Conservation (phyloP, 2,797 vertebrate genomes). For the Hephaestus fuliginosus region DNA sequence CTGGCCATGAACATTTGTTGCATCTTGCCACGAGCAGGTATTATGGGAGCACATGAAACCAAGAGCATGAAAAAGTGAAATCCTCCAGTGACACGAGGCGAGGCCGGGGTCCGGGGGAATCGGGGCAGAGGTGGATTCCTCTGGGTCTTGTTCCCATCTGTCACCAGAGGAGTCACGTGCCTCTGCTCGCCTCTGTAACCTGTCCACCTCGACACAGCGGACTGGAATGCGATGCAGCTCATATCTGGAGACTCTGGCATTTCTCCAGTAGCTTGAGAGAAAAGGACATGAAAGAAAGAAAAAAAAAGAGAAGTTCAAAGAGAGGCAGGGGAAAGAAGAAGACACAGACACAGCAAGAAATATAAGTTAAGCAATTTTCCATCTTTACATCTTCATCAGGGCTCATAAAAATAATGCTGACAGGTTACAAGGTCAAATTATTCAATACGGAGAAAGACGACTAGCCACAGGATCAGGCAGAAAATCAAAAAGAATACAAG, state of each 20-base stretch:
- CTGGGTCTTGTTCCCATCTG: constrained; percentile 50
- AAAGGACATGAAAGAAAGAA: constrained; percentile 50
- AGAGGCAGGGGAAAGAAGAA: neutral
- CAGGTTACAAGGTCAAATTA: neutral
- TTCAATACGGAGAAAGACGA: neutral
- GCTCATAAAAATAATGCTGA: neutral
- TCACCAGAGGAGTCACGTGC: constrained; percentile 53
- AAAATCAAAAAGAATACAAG: no score
- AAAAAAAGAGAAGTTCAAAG: constrained; percentile 38
- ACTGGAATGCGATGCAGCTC: constrained; percentile 57
- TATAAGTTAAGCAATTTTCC: neutral
- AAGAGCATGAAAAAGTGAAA: constrained; percentile 39
- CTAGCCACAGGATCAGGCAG: neutral
- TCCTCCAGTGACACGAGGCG: constrained; percentile 7
- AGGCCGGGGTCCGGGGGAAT: constrained; percentile 5
- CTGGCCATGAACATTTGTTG: neutral
- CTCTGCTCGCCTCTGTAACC: constrained; percentile 37
- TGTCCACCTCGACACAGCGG: constrained; percentile 33
- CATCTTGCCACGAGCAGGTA: neutral
- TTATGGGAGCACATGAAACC: neutral
- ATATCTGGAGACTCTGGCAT: constrained; percentile 43
- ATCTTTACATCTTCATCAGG: neutral
- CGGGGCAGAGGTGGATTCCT: constrained; percentile 43
- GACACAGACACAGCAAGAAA: constrained; percentile 6
- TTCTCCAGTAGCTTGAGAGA: constrained; percentile 45